A percentile compares a stretch with the other conserved stretches of the same genome.
Conservation (phyloP, 2,888 invertebrate species). For the Zootermopsis nevadensis region DNA sequence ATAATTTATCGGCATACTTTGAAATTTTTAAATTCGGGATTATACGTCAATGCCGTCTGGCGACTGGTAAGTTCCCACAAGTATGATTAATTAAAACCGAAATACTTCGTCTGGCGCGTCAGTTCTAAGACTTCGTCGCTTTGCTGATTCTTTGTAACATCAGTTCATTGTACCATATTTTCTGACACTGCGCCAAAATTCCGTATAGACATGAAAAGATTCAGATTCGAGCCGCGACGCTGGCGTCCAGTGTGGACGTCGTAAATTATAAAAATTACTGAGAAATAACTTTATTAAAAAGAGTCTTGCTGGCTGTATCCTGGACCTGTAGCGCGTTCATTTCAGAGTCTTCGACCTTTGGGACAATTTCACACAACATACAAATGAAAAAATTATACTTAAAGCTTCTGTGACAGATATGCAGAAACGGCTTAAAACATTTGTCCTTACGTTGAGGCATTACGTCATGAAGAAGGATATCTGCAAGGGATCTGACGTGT, state of each 20-base stretch:
- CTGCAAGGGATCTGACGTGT: no score
- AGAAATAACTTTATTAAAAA: neutral
- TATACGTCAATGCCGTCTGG: neutral
- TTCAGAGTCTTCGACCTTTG: neutral
- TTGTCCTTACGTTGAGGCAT: no score
- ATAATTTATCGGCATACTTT: neutral
- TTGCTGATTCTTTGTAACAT: neutral
- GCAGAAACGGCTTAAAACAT: no score
- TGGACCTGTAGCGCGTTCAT: neutral
- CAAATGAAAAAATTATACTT: no score
- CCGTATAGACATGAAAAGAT: neutral
- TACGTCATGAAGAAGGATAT: no score
- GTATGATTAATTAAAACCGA: neutral
- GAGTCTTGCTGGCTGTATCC: neutral
- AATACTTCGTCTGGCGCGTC: neutral
- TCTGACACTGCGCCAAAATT: neutral
- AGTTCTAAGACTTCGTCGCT: no score
- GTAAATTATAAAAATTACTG: neutral
- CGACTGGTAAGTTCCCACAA: conserved; percentile 1
- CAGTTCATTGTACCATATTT: neutral
- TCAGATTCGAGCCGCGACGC: neutral
- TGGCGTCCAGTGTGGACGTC: neutral
- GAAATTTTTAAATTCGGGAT: neutral
- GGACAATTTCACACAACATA: neutral
- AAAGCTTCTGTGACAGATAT: no score